Conservation (phyloP, 2,797 vertebrate species). For the Tragopan temminckii region DNA sequence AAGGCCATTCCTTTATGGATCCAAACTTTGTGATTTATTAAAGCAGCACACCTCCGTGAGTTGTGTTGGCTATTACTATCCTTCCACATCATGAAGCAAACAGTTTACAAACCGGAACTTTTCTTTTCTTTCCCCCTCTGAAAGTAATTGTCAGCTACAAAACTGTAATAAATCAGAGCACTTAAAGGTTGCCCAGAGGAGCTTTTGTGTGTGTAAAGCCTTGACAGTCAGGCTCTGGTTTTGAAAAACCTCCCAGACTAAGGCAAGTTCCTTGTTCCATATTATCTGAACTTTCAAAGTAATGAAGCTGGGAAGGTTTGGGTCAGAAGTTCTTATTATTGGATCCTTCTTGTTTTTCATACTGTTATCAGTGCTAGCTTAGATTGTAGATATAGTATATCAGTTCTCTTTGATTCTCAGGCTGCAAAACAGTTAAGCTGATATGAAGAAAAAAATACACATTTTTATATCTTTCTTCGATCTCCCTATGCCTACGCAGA, state of each 20-base stretch:
- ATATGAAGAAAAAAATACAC: neutral
- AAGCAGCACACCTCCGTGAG: neutral
- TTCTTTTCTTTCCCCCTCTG: conserved; percentile 21
- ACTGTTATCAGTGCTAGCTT: neutral
- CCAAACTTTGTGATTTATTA: neutral
- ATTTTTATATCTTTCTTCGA: neutral
- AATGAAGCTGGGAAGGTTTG: neutral
- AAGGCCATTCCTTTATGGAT: neutral
- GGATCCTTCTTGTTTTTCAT: neutral
- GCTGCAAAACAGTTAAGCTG: neutral
- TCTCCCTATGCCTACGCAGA: neutral
- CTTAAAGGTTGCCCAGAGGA: neutral
- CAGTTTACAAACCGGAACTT: conserved; percentile 5
- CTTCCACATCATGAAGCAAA: neutral
- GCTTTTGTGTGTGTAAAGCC: neutral
- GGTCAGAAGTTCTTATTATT: neutral
- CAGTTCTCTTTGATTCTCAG: neutral
- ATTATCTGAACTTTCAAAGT: neutral
- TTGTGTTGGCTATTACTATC: neutral
- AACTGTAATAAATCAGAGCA: conserved; percentile 33
- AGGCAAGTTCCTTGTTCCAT: neutral
- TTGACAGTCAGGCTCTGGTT: neutral
- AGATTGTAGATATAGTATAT: neutral
- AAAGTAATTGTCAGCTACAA: conserved; percentile 49
- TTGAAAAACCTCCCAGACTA: neutral